phyloP scores from a whole-genome alignment of 2,888 invertebrate species.

The Hydroisotoma schaefferi region DNA sequence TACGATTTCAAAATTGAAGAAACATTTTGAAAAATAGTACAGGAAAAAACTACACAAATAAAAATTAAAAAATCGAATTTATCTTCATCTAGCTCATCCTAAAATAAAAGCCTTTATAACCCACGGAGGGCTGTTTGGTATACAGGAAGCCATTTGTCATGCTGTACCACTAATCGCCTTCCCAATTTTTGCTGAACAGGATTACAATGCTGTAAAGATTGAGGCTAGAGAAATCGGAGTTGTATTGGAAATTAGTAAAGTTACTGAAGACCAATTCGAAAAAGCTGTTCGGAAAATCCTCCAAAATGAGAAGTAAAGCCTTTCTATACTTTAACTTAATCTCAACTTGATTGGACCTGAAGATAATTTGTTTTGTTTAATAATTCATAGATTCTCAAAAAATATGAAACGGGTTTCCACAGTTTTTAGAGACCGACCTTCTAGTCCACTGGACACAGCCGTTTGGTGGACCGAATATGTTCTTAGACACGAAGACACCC shows the following conservation, averaged over 20 bases:
- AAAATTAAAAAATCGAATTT: no score
- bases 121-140: conserved; percentile 37
- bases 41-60: no score
- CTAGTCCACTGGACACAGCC: conserved; percentile 20
- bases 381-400: conserved; percentile 22
- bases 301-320: conserved; percentile 13
- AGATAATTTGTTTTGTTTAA: background rate
- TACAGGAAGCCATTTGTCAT: conserved; percentile 34
- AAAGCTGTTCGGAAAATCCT: conserved; percentile 30
- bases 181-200: conserved; percentile 42
- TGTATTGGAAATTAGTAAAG: conserved; percentile 24
- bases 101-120: conserved; percentile 38
- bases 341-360: background rate
- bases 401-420: conserved; percentile 15
- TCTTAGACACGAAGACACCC: conserved; percentile 21
- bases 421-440: conserved; percentile 21
- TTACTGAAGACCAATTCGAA: conserved; percentile 24
- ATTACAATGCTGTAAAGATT: conserved; percentile 32
- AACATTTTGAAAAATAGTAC: no score
- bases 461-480: conserved; percentile 36
- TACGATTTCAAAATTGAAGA: no score
- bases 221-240: conserved; percentile 28
- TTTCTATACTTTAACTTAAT: background rate
- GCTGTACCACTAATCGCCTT: conserved; percentile 32
- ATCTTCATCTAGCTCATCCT: conserved; percentile 40